Evolutionary conservation across 2,888 invertebrate genomes (phyloP).

Genomic region (Rhimphoctona megacephalus): DNA sequence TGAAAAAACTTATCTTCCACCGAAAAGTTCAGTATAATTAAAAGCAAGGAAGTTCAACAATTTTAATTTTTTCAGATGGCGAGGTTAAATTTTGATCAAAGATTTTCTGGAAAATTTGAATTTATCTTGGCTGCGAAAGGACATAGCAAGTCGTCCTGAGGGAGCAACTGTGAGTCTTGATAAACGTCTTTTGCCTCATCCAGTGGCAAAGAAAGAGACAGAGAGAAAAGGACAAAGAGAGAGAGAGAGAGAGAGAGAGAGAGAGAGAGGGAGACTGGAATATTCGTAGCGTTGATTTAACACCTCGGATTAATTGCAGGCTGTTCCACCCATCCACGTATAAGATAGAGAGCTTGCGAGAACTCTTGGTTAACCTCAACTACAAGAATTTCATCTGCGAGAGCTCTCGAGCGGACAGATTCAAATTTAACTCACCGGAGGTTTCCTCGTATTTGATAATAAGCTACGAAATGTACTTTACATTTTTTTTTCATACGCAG

Average conservation of each 20-base stretch:
- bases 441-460: not conserved
- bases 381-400: conserved; percentile 49
- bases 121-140: conserved; percentile 62
- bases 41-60: not conserved
- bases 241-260: conserved; percentile 21
- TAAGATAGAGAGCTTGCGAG: conserved; percentile 58
- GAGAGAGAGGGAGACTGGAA: conserved; percentile 65
- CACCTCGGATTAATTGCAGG: conserved; percentile 83
- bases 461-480: not conserved
- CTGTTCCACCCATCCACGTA: conserved; percentile 72
- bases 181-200: conserved; percentile 62
- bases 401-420: conserved; percentile 15
- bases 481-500: not conserved
- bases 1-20: not conserved
- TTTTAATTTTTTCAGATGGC: not conserved
- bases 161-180: conserved; percentile 75
- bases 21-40: not conserved
- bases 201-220: conserved; percentile 16
- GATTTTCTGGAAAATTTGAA: conserved; percentile 18
- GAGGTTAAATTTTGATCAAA: conserved; percentile 30
- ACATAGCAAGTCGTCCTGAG: conserved; percentile 74
- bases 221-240: conserved; percentile 10
- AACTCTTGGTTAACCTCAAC: conserved; percentile 57
- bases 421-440: not conserved
- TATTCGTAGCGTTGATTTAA: conserved; percentile 82